phyloP scores from a whole-genome alignment of 2,797 vertebrate species.

The Enteromius mattozi region DNA sequence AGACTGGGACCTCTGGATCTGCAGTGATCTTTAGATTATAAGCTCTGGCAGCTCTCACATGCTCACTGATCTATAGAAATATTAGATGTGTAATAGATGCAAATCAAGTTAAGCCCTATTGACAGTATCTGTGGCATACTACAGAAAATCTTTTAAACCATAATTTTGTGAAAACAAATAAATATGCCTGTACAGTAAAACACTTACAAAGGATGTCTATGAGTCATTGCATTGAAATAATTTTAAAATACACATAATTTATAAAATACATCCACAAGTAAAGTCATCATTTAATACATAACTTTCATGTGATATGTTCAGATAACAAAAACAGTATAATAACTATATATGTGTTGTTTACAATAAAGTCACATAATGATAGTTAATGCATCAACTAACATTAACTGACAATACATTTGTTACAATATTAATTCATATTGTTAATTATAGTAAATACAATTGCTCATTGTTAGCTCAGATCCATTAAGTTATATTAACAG shows the following conservation, averaged over 20 bases:
- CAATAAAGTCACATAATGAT: not conserved
- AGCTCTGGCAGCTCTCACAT: constrained; percentile 39
- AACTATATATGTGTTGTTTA: not conserved
- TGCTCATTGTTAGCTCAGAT: too few species aligned
- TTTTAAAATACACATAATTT: not conserved
- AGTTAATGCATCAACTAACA: too few species aligned
- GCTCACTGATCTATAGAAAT: constrained; percentile 66
- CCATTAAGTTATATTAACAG: too few species aligned
- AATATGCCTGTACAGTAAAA: not conserved
- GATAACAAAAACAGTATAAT: not conserved
- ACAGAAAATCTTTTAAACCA: not conserved
- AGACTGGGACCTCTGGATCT: constrained; percentile 64
- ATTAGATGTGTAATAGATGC: not conserved
- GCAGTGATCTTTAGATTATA: constrained; percentile 64
- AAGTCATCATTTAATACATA: not conserved
- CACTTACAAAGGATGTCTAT: not conserved
- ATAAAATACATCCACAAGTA: not conserved
- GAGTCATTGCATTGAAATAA: not conserved
- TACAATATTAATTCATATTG: too few species aligned
- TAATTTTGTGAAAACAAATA: not conserved
- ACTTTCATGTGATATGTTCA: not conserved
- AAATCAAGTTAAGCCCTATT: too few species aligned
- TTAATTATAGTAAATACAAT: too few species aligned
- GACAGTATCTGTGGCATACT: not conserved
- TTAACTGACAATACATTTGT: too few species aligned